Evolutionary conservation across 2,888 invertebrate species (phyloP), one percentile per base, ranked within the genome.

Genomic region (Pherbina coryleti): DNA sequence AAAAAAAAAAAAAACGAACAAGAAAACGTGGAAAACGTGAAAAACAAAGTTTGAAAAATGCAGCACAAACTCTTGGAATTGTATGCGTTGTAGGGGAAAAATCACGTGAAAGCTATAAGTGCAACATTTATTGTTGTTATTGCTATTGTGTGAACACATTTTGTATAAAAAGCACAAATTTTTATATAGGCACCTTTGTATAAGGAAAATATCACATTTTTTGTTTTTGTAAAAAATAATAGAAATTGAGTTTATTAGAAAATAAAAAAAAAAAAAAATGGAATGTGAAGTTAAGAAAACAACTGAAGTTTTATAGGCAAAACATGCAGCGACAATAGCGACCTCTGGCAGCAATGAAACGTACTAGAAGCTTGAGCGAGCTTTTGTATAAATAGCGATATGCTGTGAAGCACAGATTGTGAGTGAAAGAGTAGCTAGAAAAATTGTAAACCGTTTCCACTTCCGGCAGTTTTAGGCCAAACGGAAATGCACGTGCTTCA

Each of bases 81-180:
- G 44, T 14, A 11, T 44, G 25, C n/a, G 11, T 5, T 66, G 37
- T 11, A 14, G 7, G 66, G n/a, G 11, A 37, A 67, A 67, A 67
- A 69, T 69, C 69, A 69, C 69, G 69, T 69, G 25, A 51, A 44
- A 17, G 51, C 51, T 34, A 69, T 69, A 69, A 69, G 60, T 14
- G 25, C 14, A 25, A 22, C 22, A 57, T 57, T 4, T 22, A 9
- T 25, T 55, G 22, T 55, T 22, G 55, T 25, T 60, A 7, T 60
- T 60, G 37, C 8, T 44, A 44, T 44, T 44, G 14, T 44, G 44
- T 3, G 11, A 44, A 44, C 11, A 14, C 44, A 14, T 44, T 44
- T 44, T 44, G 2, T 11, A 14, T 7, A 11, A 44, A 44, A 44
- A 14, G 44, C 44, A 7, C 44, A 44, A 44, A 44, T 44, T 11